Percentiles rank a stretch among this genome's conserved stretches.
phyloP scores from a whole-genome alignment of 64 coral and sea anemone genomes.

The Cladopsammia gracilis region DNA sequence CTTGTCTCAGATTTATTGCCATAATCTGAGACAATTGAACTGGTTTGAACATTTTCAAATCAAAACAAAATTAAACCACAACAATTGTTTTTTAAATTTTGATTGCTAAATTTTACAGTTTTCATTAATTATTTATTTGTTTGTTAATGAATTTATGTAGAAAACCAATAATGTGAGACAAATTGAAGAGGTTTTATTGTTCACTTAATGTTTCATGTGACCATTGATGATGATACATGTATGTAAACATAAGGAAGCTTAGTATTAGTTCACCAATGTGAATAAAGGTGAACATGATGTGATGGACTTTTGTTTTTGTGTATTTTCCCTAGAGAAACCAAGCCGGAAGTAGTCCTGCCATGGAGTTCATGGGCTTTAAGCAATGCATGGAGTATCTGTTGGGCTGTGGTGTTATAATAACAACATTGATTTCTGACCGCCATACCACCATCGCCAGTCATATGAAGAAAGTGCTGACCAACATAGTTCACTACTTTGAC shows the following conservation, averaged over 20 bases:
- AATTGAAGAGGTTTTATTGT: too few species aligned
- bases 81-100: too few species aligned
- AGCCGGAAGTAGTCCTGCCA: conserved; percentile 7
- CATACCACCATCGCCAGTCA: conserved; percentile 23
- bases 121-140: too few species aligned
- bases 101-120: too few species aligned
- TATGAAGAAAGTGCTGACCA: neutral
- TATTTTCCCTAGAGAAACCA: conserved; percentile 34
- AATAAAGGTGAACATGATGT: neutral
- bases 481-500: conserved; percentile 29
- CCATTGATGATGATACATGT: neutral
- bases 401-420: conserved; percentile 16
- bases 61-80: too few species aligned
- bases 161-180: too few species aligned
- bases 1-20: too few species aligned
- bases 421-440: conserved; percentile 14
- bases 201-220: too few species aligned
- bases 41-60: too few species aligned
- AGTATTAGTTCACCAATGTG: neutral
- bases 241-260: neutral
- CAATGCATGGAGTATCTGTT: conserved; percentile 38
- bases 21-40: too few species aligned
- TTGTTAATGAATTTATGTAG: too few species aligned
- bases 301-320: neutral
- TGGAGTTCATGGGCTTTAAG: conserved; percentile 19